Evolutionary conservation across 1,140 invertebrate species (phyloP), one percentile per base, ranked within the genome.

Genomic region (Apis laboriosa): DNA sequence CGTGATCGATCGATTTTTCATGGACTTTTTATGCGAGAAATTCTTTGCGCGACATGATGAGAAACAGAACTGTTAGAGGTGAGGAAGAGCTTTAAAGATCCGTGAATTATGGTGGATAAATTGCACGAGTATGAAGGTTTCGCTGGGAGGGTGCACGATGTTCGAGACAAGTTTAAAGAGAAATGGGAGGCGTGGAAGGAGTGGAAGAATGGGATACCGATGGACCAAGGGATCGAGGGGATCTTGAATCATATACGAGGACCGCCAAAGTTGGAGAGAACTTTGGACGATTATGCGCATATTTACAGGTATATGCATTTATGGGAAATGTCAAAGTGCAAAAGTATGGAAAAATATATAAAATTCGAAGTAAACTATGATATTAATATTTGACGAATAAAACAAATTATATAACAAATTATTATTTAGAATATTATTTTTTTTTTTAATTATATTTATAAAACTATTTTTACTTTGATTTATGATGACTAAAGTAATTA

Each of bases 111-210:
- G 95, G 96, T 95, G 87, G 97, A 97, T 80, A 98, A 98, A 92
- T 93, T 98, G 75, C 95, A 97, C 88, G 96, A 97, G 83, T 98
- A 98, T 90, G 96, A 97, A 88, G 97, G 97, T 12, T 91, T 96
- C 51, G 90, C 95, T 0, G 97, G 97, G n/a, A 94, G 96, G 53
- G 90, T 96, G n/a, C 97, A 97, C 89, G 93, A 94, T 49, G 93
- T 95, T 72, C 94, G 96, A 53, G 96, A 97, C 55, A 94, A 94
- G 64, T 92, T 96, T 28, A 95, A 94, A 76, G 96, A 96, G 89
- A 94, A 94, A 86, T 96, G 95, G 94, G 88, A 92, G 8, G 90
- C 91, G 15, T 96, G 95, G 93, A 96, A 95, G 75, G 95, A 97
- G 74, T 94, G 93, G 93, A 94, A 92, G 75, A 90, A 86, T 91